Evolutionary conservation across 2,113 vertebrate species (phyloP).

Genomic region (Vulpes lagopus): DNA sequence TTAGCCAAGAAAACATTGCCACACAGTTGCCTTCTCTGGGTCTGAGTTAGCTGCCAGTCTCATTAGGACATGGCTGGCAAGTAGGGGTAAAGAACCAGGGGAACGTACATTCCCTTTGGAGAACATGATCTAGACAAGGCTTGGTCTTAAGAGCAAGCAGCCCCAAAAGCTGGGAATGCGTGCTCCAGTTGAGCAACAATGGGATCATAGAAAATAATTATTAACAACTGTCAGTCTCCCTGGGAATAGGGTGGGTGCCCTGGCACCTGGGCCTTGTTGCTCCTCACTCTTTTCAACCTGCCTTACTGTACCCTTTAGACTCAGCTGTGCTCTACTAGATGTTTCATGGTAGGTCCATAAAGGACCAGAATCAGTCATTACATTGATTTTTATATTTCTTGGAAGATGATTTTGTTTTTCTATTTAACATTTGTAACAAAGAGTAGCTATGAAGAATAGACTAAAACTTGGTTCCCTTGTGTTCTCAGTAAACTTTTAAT

Average conservation of each 20-base stretch:
- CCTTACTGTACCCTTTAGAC: background rate
- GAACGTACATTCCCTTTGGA: background rate
- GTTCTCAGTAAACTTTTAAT: constrained; percentile 25
- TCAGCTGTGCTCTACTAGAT: background rate
- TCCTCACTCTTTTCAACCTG: background rate
- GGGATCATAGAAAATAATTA: background rate
- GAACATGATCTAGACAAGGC: background rate
- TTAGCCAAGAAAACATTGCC: background rate
- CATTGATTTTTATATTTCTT: background rate
- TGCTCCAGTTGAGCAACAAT: background rate
- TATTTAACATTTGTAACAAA: constrained; percentile 18
- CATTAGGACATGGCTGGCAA: no score
- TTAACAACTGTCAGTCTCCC: background rate
- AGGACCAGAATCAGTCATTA: background rate
- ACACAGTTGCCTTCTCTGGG: background rate
- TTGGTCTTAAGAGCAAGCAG: background rate
- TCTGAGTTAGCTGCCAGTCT: background rate
- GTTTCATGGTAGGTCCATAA: background rate
- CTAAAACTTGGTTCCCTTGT: constrained; percentile 16
- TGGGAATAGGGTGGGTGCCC: background rate
- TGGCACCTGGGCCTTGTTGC: background rate
- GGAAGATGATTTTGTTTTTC: background rate
- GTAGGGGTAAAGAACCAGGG: background rate
- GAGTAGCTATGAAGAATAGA: background rate
- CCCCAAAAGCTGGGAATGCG: background rate